Percentiles rank a stretch among this genome's conserved stretches.
phyloP scores from a whole-genome alignment of 2,888 invertebrate genomes.

The Luperina testacea region DNA sequence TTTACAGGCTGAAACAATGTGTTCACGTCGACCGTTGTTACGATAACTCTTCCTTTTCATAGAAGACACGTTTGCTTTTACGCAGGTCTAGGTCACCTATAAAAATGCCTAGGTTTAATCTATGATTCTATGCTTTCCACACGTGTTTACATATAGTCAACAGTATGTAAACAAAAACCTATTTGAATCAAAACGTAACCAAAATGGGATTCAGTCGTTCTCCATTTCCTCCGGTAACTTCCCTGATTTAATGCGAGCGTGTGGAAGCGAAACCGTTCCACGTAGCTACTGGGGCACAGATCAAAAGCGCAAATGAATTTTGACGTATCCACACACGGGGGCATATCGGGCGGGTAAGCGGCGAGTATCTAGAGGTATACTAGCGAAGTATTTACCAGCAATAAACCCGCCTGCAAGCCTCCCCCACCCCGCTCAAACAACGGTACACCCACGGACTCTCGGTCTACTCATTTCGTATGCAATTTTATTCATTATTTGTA shows the following conservation, averaged over 20 bases:
- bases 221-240: slow-evolving; percentile 41
- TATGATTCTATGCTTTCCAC: neutral
- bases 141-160: slow-evolving; percentile 14
- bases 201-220: slow-evolving; percentile 32
- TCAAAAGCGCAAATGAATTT: slow-evolving; percentile 75
- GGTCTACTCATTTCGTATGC: slow-evolving; percentile 89
- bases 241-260: slow-evolving; percentile 51
- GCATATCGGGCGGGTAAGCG: slow-evolving; percentile 67
- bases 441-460: slow-evolving; percentile 84
- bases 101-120: neutral
- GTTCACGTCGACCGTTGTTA: neutral
- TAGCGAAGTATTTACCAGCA: slow-evolving; percentile 82
- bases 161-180: slow-evolving; percentile 9
- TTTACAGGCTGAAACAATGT: neutral
- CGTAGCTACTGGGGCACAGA: slow-evolving; percentile 60
- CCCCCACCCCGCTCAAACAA: slow-evolving; percentile 82
- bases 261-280: slow-evolving; percentile 38
- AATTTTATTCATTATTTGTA: slow-evolving; percentile 91
- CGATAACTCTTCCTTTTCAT: neutral
- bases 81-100: neutral
- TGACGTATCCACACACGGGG: slow-evolving; percentile 71
- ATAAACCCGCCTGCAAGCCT: slow-evolving; percentile 77
- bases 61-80: neutral
- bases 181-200: slow-evolving; percentile 27
- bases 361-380: slow-evolving; percentile 60